Base-by-base conservation (phyloP, 2,797 vertebrate genomes). In the Labeo calbasu region DNA sequence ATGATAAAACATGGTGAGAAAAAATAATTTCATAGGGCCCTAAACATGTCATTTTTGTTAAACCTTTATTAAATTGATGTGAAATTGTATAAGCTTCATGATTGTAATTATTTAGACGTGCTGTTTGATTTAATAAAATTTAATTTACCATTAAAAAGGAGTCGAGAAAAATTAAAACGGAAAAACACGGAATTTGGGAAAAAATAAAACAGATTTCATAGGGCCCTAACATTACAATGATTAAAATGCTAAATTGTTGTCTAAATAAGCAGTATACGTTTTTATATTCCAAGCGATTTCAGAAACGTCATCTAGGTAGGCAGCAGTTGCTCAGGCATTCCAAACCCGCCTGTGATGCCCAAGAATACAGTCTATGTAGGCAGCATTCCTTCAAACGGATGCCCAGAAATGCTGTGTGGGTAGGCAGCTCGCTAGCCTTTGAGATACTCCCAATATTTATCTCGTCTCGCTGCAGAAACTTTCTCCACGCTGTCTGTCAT, bases 361-460 rank as follows among this genome's bases (percentile, higher is more conserved):
- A 32, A 32, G 23, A 51, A 51, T 51, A 36, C 46, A 0, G 25
- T 51, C 23, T 51, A 36, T 50, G 61, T 68, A 51, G 48, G 68
- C 40, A 8, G 36, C 53, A 5, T 12, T 25, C 13, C 28, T 65
- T 32, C 25, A 57, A 15, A 10, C 55, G 17, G 15, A 48, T 71
- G 70, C 46, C 43, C 43, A 73, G 28, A 40, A 40, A 25, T n/a
- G 21, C 5, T 73, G 55, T 36, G 25, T 32, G 46, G 21, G 28
- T 23, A 17, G 43, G 68, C 79, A 50, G 40, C 40, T 32, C 53
- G 15, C 68, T 81, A 48, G 68, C 19, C 36, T 75, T 75, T 25
- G 19, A 82, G 40, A 40, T 5, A 40, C 43, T 48, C 5, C 23
- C 40, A 63, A 28, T 63, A 48, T 48, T 63, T 53, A 73, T 28